These are phyloP conservation scores for Aphodius sticticus DNA, from an alignment of 2,888 invertebrate species.

Conservation along the genomic window DNA sequence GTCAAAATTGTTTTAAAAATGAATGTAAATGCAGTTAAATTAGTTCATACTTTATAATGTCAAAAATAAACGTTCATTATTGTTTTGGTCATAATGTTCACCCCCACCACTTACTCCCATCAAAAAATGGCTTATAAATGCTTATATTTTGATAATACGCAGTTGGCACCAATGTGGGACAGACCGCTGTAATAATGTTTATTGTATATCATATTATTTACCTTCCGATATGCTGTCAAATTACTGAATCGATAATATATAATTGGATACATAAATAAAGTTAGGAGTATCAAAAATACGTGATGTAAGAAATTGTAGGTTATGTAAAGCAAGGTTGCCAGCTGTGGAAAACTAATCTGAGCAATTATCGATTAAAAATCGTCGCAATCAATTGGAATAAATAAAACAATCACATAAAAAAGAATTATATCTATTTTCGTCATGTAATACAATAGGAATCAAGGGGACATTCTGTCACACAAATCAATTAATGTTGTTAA, in stretches of 20 bases:
- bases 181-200: no score
- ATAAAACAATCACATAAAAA: conserved; percentile 24
- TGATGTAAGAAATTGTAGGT: not conserved
- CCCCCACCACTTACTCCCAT: not conserved
- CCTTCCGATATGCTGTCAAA: not conserved
- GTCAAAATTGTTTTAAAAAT: not conserved
- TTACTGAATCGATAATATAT: not conserved
- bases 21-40: not conserved
- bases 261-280: not conserved
- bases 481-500: not conserved
- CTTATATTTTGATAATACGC: not conserved
- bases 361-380: not conserved
- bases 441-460: conserved; percentile 25
- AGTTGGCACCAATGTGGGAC: not conserved
- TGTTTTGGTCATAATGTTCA: not conserved
- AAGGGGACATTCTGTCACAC: not conserved
- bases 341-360: not conserved
- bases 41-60: not conserved
- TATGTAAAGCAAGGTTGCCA: not conserved
- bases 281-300: not conserved
- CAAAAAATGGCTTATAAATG: not conserved
- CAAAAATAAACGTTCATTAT: not conserved
- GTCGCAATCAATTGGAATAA: not conserved
- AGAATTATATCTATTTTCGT: conserved; percentile 25
- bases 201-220: not conserved